Evolutionary conservation across 2,113 vertebrate genomes (phyloP).

Genomic region (Atrichornis clamosus): DNA sequence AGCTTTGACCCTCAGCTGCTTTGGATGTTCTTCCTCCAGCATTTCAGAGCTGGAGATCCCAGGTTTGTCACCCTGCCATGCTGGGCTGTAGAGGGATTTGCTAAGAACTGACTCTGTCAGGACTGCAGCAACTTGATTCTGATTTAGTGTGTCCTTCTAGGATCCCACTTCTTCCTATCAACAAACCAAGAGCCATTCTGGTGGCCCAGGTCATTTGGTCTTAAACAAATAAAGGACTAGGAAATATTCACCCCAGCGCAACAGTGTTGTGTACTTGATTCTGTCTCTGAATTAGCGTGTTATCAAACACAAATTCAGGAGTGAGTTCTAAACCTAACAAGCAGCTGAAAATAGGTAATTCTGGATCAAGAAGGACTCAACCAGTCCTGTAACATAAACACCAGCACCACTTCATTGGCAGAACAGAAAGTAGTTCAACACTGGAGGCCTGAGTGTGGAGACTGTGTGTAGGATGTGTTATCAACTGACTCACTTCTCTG

Average conservation of each 20-base stretch:
- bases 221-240: not conserved
- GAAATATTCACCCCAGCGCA: not conserved
- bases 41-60: not conserved
- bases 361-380: too few species aligned
- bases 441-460: fast-evolving
- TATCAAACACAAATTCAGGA: not conserved
- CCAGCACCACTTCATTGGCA: fast-evolving
- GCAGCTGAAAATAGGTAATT: not conserved
- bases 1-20: not conserved
- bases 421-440: not conserved
- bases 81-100: not conserved
- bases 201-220: not conserved
- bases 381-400: not conserved
- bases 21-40: not conserved
- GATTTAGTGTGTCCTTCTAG: not conserved
- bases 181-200: not conserved
- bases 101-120: not conserved
- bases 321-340: not conserved
- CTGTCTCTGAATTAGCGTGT: not conserved
- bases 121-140: not conserved
- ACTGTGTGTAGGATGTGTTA: fast-evolving
- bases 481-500: not conserved
- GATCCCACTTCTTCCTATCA: not conserved
- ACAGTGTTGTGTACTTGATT: fast-evolving
- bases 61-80: not conserved